Base-by-base conservation (phyloP, 1,140 invertebrate genomes). In the Halesus radiatus region DNA sequence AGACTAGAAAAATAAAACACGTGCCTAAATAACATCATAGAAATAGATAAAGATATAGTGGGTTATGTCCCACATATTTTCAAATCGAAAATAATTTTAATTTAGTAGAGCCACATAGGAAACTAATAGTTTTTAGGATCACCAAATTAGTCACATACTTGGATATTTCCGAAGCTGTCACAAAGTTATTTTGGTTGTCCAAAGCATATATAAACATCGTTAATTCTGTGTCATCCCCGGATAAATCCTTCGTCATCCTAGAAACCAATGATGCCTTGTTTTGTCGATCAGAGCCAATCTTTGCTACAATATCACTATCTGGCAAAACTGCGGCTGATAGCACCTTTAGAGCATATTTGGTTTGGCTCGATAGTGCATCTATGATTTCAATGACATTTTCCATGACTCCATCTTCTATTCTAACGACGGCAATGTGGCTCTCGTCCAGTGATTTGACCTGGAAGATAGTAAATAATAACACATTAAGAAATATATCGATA, bases 381-480 rank as follows among this genome's bases (percentile, higher is more conserved):
- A 84, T 22, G n/a, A 81, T 76, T n/a, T 78, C 73, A 7, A 72
- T 18, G 4, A 81, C 10, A 80, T 84, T 76, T 79, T 84, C 82
- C 54, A 81, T 29, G 18, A 82, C 29, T 26, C 45, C 68, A 66
- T 80, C 68, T 78, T 80, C 45, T 10, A 84, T 16, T 54, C 23
- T 79, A 20, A 85, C 45, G 0, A 84, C 45, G 26, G 70, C 72
- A 37, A 85, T 73, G 66, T 85, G 70, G 16, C 82, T 72, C 73
- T 79, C n/a, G 37, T 80, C 60, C 54, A 85, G 80, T n/a, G 79
- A 22, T 84, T 84, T 85, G 3, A 85, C 83, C 84, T 85, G 5
- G 26, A 29, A 29, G 26, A 29, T 29, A 29, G 74, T 29, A 79
- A 76, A 29, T 23, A 22, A 20, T 22, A 18, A 18, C 54, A 1